phyloP scores from a whole-genome alignment of 2,888 invertebrate genomes.

The Cryptocheilus praepositus region DNA sequence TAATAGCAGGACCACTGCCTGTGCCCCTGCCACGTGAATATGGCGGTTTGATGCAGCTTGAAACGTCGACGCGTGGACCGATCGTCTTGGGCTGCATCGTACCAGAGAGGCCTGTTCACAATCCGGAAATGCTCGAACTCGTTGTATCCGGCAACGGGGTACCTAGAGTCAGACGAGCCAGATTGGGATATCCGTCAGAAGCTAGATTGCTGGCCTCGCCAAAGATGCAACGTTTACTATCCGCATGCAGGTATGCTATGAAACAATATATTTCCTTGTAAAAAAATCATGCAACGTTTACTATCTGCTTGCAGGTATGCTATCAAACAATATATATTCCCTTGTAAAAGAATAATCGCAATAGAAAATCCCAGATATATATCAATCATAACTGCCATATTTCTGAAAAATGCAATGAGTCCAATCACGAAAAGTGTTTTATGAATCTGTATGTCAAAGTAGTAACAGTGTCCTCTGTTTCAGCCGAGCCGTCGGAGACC shows the following conservation, averaged over 20 bases:
- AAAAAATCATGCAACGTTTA: too few relatives aligned
- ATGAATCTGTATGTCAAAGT: too few relatives aligned
- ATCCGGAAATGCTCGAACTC: constrained; percentile 72
- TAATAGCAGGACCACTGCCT: constrained; percentile 75
- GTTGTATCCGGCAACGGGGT: constrained; percentile 71
- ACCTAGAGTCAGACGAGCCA: constrained; percentile 69
- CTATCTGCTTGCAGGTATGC: too few relatives aligned
- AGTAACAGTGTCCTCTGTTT: constrained; percentile 11
- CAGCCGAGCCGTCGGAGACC: constrained; percentile 71
- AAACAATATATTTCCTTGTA: constrained; percentile 1
- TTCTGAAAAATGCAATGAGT: background rate
- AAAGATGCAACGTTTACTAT: constrained; percentile 75
- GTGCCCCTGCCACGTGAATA: constrained; percentile 71
- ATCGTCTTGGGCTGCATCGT: constrained; percentile 77
- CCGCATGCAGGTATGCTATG: constrained; percentile 74
- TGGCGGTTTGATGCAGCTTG: constrained; percentile 73
- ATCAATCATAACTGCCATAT: too few relatives aligned
- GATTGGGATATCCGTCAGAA: constrained; percentile 74
- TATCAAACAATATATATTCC: background rate
- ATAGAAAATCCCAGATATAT: too few relatives aligned
- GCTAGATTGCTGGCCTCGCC: constrained; percentile 74
- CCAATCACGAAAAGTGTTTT: too few relatives aligned
- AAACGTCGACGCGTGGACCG: constrained; percentile 70
- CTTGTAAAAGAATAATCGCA: too few relatives aligned
- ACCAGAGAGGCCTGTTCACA: constrained; percentile 71